phyloP scores from a whole-genome alignment of 1,140 invertebrate species.

The Metopolophium dirhodum region DNA sequence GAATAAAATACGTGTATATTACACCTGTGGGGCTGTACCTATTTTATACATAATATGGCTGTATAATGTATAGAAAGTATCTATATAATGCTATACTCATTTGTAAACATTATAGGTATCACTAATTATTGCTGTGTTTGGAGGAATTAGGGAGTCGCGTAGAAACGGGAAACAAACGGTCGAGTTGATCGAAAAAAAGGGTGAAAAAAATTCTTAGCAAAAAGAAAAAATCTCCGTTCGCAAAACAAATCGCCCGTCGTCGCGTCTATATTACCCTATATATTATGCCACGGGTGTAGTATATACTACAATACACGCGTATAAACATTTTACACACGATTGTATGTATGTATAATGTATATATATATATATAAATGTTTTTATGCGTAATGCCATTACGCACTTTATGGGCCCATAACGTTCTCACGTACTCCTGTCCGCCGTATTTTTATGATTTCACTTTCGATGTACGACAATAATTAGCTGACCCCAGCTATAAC shows the following conservation, averaged over 20 bases:
- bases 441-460: conserved; percentile 55
- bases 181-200: neutral
- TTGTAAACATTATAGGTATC: no score
- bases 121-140: no score
- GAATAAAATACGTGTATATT: neutral
- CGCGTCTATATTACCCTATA: neutral
- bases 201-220: neutral
- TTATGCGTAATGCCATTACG: conserved; percentile 41
- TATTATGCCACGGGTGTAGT: no score
- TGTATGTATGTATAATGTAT: neutral
- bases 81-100: no score
- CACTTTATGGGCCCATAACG: conserved; percentile 54
- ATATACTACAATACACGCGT: no score
- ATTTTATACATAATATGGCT: neutral
- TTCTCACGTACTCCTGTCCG: conserved; percentile 35
- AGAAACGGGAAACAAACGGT: neutral
- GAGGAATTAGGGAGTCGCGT: neutral
- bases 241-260: neutral
- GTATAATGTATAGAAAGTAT: no score
- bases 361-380: neutral
- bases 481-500: conserved; percentile 44
- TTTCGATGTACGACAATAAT: conserved; percentile 54
- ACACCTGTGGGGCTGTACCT: neutral
- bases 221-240: neutral
- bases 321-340: neutral